A percentile compares a stretch with the other conserved stretches of the same genome.
These are phyloP conservation scores for Cyclargus thomasi DNA, from an alignment of 1,140 invertebrate species.

Conservation along the genomic window DNA sequence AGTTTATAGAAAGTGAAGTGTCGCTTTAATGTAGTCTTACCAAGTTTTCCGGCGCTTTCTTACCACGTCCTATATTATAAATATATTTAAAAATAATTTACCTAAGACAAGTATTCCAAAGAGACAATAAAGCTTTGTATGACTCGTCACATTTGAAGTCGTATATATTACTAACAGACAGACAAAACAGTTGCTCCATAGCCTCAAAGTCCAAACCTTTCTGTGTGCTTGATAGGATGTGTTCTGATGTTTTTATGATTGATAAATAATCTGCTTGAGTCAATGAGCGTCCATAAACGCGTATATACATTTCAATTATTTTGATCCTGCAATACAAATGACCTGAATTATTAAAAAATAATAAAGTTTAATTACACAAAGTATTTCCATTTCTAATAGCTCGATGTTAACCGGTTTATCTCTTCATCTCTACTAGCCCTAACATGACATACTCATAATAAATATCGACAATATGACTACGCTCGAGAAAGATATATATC, in stretches of 20 bases:
- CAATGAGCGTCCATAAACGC: constrained; percentile 41
- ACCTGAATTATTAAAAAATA: constrained; percentile 4
- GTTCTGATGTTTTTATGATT: constrained; percentile 38
- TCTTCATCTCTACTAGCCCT: no score
- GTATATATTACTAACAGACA: constrained; percentile 33
- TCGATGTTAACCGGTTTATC: no score
- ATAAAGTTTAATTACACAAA: no score
- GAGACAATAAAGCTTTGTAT: constrained; percentile 31
- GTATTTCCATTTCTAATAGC: no score
- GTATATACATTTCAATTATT: constrained; percentile 47
- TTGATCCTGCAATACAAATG: constrained; percentile 45
- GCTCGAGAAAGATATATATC: no score
- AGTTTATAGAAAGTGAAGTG: no score
- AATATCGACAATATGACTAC: no score
- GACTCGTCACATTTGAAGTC: constrained; percentile 18
- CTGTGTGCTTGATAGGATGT: constrained; percentile 26
- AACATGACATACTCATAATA: no score
- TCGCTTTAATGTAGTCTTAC: no score
- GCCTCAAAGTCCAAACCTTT: constrained; percentile 25
- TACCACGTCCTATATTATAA: no score
- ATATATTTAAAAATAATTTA: constrained; percentile 31
- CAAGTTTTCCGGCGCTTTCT: no score
- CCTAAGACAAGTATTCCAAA: constrained; percentile 67
- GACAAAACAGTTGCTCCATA: constrained; percentile 38
- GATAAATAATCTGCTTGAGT: constrained; percentile 34